Conservation (phyloP, 2,888 invertebrate species). For the Limenitis camilla region DNA sequence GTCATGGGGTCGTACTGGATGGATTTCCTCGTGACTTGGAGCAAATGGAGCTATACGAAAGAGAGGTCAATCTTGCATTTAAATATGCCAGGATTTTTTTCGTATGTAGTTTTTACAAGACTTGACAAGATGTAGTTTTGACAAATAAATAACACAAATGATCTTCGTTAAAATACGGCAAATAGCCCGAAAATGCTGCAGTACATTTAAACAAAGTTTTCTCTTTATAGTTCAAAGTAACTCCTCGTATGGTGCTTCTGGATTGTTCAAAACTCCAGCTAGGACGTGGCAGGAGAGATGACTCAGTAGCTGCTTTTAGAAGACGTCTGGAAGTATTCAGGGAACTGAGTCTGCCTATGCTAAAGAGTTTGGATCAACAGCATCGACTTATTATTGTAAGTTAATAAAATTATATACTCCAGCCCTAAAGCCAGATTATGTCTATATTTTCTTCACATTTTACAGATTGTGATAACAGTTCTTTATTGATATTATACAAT, state of each 20-base stretch:
- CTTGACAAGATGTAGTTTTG: too few relatives aligned
- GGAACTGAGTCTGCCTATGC: slow-evolving; percentile 90
- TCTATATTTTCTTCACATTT: too few relatives aligned
- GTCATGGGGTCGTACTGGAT: slow-evolving; percentile 90
- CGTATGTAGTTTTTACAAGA: too few relatives aligned
- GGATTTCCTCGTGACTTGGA: slow-evolving; percentile 94
- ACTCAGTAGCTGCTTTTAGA: slow-evolving; percentile 89
- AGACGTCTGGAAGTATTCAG: slow-evolving; percentile 89
- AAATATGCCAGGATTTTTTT: too few relatives aligned
- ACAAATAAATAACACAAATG: background rate
- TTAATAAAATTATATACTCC: background rate
- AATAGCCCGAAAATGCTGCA: background rate
- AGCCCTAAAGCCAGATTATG: too few relatives aligned
- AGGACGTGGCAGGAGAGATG: slow-evolving; percentile 88
- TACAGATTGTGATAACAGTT: too few relatives aligned
- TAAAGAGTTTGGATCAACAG: slow-evolving; percentile 87
- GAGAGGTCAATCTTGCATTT: slow-evolving; percentile 79
- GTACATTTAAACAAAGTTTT: background rate
- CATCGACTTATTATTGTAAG: slow-evolving; percentile 89
- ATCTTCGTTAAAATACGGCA: background rate
- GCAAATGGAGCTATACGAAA: slow-evolving; percentile 92
- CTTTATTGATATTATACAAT: too few relatives aligned
- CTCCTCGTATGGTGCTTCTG: slow-evolving; percentile 86
- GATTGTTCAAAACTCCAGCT: slow-evolving; percentile 94
- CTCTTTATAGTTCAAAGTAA: slow-evolving; percentile 78